phyloP scores from a whole-genome alignment of 2,113 vertebrate species.

The Rhinogobius similis region DNA sequence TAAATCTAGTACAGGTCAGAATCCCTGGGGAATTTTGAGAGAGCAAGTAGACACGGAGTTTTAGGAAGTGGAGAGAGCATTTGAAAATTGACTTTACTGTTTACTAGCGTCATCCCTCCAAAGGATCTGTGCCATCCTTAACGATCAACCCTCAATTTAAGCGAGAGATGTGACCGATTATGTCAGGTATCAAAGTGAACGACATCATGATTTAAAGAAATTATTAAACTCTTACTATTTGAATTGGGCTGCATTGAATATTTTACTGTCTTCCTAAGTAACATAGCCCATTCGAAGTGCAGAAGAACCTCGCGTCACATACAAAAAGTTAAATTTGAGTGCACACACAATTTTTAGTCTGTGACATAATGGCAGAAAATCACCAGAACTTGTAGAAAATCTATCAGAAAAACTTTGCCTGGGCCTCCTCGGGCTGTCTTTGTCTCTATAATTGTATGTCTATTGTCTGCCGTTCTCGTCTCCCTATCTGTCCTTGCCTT shows the following conservation, averaged over 20 bases:
- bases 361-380: conserved; percentile 58
- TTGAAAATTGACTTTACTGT: conserved; percentile 3
- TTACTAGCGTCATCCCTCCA: neutral
- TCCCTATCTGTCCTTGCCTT: conserved; percentile 50
- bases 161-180: neutral
- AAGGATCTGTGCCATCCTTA: neutral
- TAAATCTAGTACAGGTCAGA: conserved; percentile 28
- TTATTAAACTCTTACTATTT: neutral
- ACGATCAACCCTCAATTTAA: neutral
- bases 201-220: neutral
- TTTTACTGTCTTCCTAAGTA: neutral
- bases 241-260: neutral
- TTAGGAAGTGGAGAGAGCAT: neutral
- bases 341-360: conserved; percentile 25
- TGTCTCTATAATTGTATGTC: conserved; percentile 49
- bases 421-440: conserved; percentile 28
- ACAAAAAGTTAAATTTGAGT: conserved; percentile 25
- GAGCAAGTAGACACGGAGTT: neutral
- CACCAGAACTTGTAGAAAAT: conserved; percentile 49
- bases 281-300: conserved; percentile 15
- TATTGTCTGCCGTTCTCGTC: conserved; percentile 39
- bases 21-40: conserved; percentile 28
- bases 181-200: neutral
- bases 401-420: conserved; percentile 32
- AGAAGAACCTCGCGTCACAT: conserved; percentile 41